Evolutionary conservation across 2,797 vertebrate species (phyloP), one percentile per base, ranked within the genome.

Genomic region (Helarctos malayanus): DNA sequence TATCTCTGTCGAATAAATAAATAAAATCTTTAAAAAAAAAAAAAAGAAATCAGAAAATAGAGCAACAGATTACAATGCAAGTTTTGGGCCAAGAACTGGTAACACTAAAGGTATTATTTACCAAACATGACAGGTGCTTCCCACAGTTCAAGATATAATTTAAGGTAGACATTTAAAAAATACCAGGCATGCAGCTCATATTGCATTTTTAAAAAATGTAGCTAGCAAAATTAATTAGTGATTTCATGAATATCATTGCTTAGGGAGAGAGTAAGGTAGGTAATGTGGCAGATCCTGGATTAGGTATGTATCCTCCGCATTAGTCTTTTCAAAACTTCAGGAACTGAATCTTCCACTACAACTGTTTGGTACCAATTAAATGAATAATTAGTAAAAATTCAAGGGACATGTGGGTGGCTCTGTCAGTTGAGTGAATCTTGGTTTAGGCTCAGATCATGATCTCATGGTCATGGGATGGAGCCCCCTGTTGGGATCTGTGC

Each of bases 41-140:
- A n/a, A n/a, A n/a, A n/a, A 13, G 32, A 89, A 89, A 63, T 94
- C 56, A 35, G 29, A 93, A 94, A 79, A 63, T 38, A 61, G 12
- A 65, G 2, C 8, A 47, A 27, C 21, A 41, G 7, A 71, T 79
- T 47, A 65, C 21, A 59, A 4, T 71, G 6, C 29, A 35, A 61
- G 5, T 63, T 59, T 92, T 25, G 47, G 88, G 3, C 15, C 35
- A 92, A 79, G 25, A 41, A 38, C 35, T 63, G 41, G 38, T 29
- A 32, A 61, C 52, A 61, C 1, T 45, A 23, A 83, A 32, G 19
- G 4, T 83, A 41, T 41, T 69, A 7, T 69, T 87, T 88, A 47
- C 41, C 59, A 88, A 88, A 79, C 10, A 35, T 13, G 18, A 52
- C 41, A 57, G 32, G 9, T 52, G 65, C 21, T 86, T 88, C 23